These are phyloP conservation scores for Dendrophyllia cribrosa DNA, from an alignment of 64 coral and sea anemone species.

Conservation along the genomic window DNA sequence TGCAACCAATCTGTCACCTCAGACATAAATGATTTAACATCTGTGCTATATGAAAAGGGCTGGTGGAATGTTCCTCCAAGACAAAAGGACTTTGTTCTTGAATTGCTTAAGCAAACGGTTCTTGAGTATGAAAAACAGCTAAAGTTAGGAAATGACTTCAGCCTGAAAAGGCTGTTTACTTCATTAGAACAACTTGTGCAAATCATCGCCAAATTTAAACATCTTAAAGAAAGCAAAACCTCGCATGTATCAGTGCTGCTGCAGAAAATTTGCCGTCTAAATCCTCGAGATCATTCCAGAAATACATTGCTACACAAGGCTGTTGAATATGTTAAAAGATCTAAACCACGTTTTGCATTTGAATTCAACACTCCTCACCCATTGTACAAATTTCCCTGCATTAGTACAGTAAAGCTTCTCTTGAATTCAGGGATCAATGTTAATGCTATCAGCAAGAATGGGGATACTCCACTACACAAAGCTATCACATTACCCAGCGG, in stretches of 20 bases:
- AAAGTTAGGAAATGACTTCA: no score
- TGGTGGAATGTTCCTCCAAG: no score
- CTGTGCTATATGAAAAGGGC: no score
- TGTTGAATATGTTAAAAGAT: background rate
- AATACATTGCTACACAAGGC: background rate
- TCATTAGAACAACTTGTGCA: no score
- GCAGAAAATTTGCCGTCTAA: background rate
- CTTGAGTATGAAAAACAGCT: no score
- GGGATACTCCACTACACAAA: conserved; percentile 65
- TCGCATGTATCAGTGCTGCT: background rate
- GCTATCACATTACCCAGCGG: conserved; percentile 30
- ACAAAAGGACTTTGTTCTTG: no score
- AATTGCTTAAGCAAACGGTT: no score
- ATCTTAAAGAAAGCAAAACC: no score
- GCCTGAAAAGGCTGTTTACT: no score
- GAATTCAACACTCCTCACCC: background rate
- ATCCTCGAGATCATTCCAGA: background rate
- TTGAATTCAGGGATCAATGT: conserved; percentile 54
- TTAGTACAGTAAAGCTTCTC: conserved; percentile 67
- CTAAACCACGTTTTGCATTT: background rate
- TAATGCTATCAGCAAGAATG: conserved; percentile 33
- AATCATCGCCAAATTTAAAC: no score
- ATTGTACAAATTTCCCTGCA: conserved; percentile 29
- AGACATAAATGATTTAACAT: no score
- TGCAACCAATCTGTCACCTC: no score